These are phyloP conservation scores for Ochropacha duplaris DNA, from an alignment of 2,888 invertebrate species.

Conservation along the genomic window DNA sequence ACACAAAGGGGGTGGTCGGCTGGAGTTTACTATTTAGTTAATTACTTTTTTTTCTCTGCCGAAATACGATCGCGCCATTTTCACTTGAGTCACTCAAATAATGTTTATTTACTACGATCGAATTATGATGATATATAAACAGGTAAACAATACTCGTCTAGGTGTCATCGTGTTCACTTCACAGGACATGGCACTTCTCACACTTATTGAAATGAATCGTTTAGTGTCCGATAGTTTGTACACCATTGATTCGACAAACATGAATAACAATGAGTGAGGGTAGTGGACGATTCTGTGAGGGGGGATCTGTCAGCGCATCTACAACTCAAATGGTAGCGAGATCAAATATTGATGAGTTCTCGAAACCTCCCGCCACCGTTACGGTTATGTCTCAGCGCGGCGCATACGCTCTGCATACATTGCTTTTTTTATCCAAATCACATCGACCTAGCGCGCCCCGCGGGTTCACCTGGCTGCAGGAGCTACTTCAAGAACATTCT, in stretches of 20 bases:
- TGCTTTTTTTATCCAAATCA: constrained; percentile 29
- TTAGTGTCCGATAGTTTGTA: not conserved
- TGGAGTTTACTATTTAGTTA: too few species aligned
- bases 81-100: too few species aligned
- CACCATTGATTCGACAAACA: constrained; percentile 32
- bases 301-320: constrained; percentile 42
- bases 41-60: too few species aligned
- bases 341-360: constrained; percentile 69
- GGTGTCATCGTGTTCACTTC: not conserved
- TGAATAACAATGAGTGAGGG: constrained; percentile 38
- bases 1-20: too few species aligned
- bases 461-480: not conserved
- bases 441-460: not conserved
- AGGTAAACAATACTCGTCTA: too few species aligned
- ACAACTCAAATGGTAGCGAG: constrained; percentile 50
- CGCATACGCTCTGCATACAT: constrained; percentile 51
- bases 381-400: constrained; percentile 13
- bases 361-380: constrained; percentile 37
- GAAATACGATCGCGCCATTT: too few species aligned
- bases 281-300: constrained; percentile 14
- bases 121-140: too few species aligned
- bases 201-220: not conserved
- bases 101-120: too few species aligned
- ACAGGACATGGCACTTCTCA: not conserved
- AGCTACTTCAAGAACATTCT: not conserved